Base-by-base conservation (phyloP, 2,888 invertebrate genomes). In the Drosophila diplacantha region DNA sequence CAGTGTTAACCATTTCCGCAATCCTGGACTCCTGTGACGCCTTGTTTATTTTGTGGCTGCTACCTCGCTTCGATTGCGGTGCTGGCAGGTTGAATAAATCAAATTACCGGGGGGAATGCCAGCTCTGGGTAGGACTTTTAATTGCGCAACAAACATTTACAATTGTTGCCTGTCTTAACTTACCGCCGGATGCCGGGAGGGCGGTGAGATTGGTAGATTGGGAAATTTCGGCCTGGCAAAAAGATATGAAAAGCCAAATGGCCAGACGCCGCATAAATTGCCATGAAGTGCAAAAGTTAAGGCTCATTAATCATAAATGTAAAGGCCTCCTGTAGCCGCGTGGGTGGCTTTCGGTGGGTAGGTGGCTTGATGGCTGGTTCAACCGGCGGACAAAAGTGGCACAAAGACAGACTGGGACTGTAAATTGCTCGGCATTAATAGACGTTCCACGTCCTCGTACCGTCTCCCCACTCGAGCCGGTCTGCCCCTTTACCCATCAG, bases 141-240 rank as follows among this genome's bases (percentile, higher is more conserved):
- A 81, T 81, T 81, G 80, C 77, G 66, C 70, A 77, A 77, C 81
- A 81, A 81, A 81, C 81, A 81, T 79, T 79, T 81, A 81, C 81
- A 81, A 80, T 81, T 79, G 79, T 78, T 74, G 73, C 56, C 78
- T 78, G 81, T 79, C 77, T 78, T 73, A 67, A 78, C 75, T 73
- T 80, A 72, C 77, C 70, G 46, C 37, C 12, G 62, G 29, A 18
- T n/a, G 22, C 6, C 14, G 11, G 3, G n/a, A 1, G 22, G 16
- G n/a, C 0, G 32, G 9, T 26, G 26, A 37, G 44, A 47, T 20
- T 35, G 60, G 60, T 35, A 37, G 58, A 41, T 43, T n/a, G n/a
- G n/a, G 58, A 35, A 61, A 58, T 61, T 61, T 61, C 58, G 43
- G 61, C 31, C 59, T 50, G 66, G 58, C 65, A 37, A 53, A 58